Evolutionary conservation across 2,797 vertebrate genomes (phyloP), one percentile per base, ranked within the genome.

Genomic region (Spinibarbus caldwelli): DNA sequence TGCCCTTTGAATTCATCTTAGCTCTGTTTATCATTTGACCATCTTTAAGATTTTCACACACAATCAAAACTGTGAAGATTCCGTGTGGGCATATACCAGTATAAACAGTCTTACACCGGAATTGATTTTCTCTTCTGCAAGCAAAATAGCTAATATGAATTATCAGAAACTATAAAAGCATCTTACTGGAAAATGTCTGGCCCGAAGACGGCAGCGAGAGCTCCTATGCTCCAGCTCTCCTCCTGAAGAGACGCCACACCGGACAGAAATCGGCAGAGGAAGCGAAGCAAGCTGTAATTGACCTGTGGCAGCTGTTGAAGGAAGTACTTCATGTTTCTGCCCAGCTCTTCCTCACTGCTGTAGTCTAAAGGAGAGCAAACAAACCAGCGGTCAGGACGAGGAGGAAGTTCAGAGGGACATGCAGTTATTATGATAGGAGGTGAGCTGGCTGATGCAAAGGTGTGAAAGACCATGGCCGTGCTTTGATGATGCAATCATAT

Each of bases 171-270:
- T 19, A 43, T 2, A 19, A 54, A 41, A 34, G 64, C 12, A 49
- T 71, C 98, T 97, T 96, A 99, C 98, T 98, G 97, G 92, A 99
- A 99, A 93, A 99, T 96, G 95, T 99, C 97, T 1, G 98, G 97
- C 87, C 97, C 98, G 83, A 99, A 99, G 92, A 99, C 98, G 34
- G 97, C 97, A 86, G 97, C 97, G 92, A 99, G 96, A 85, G 96
- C 94, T 89, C 96, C 96, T 11, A 97, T 92, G 89, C 96, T 97
- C 98, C 97, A 99, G 93, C 95, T 97, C 91, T 98, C 96, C 93
- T 96, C 96, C 95, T 99, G 97, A 93, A 99, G 96, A 0, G 97
- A 96, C 62, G 96, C 97, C 95, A 99, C 97, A 1, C 96, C 97
- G 90, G 96, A 94, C 95, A 99, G 95, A 95, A 99, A 99, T 90